phyloP scores from a whole-genome alignment of 2,797 vertebrate genomes.

The Muscicapa striata region DNA sequence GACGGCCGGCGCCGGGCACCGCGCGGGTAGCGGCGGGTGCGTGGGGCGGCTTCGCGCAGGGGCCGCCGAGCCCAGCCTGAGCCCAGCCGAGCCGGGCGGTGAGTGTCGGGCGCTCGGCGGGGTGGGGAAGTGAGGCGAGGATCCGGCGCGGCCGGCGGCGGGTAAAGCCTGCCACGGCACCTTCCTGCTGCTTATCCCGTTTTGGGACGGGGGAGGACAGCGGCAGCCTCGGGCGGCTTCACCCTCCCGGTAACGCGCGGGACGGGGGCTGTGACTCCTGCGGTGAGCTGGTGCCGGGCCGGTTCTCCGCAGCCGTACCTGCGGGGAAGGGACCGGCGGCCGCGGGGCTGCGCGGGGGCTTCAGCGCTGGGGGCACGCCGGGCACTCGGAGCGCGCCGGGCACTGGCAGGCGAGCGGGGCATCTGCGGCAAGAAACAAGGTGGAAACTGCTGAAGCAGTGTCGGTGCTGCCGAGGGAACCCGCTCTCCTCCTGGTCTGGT shows the following conservation, averaged over 20 bases:
- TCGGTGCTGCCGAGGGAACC: neutral
- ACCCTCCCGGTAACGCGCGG: too few relatives aligned
- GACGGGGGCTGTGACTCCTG: neutral
- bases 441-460: neutral
- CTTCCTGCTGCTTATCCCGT: neutral
- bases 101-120: neutral
- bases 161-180: neutral
- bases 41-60: neutral
- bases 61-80: neutral
- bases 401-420: neutral
- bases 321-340: neutral
- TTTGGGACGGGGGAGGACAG: neutral
- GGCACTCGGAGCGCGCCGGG: accelerated
- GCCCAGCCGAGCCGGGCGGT: neutral
- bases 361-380: accelerated
- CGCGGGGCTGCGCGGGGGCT: neutral
- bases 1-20: constrained; percentile 28
- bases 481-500: neutral
- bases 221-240: too few relatives aligned
- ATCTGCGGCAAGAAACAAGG: too few relatives aligned
- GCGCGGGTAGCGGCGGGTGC: neutral
- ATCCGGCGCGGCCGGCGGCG: neutral
- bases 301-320: too few relatives aligned
- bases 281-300: neutral
- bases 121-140: neutral